Conservation (phyloP, 2,888 invertebrate genomes). For the Andrena hattorfiana region DNA sequence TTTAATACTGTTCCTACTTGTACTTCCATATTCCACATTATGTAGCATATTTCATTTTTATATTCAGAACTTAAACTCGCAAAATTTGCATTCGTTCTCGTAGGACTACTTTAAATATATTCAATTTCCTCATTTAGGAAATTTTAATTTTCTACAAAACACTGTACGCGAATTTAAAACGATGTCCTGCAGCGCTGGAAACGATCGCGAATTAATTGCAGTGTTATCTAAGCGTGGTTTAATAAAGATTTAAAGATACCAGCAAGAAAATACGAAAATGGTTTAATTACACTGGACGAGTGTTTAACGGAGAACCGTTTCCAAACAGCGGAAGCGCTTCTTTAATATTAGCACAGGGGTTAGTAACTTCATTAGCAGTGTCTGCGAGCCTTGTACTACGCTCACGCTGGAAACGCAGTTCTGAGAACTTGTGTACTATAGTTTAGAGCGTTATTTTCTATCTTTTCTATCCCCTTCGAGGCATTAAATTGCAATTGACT, state of each 20-base stretch:
- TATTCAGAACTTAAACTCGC: too few relatives aligned
- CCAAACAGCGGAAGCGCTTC: slow-evolving; percentile 59
- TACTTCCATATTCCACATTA: background rate
- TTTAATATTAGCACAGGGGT: slow-evolving; percentile 65
- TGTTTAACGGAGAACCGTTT: slow-evolving; percentile 39
- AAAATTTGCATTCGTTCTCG: too few relatives aligned
- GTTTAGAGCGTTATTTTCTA: slow-evolving; percentile 3
- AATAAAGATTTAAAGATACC: background rate
- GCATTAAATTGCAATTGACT: background rate
- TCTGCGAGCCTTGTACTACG: slow-evolving; percentile 32
- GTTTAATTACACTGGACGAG: slow-evolving; percentile 26
- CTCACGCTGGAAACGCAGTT: slow-evolving; percentile 29
- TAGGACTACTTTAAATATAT: background rate
- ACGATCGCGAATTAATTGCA: background rate
- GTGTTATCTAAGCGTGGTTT: background rate
- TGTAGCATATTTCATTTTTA: background rate
- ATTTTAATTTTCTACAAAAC: background rate
- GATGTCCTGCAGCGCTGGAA: background rate
- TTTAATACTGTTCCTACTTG: background rate
- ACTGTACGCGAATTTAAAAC: background rate
- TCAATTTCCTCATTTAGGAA: background rate
- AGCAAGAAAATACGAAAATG: slow-evolving; percentile 10
- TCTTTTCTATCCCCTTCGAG: background rate
- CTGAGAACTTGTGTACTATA: slow-evolving; percentile 19
- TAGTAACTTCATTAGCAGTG: slow-evolving; percentile 62